Base-by-base conservation (phyloP, 2,797 vertebrate genomes). In the Gorsachius magnificus region DNA sequence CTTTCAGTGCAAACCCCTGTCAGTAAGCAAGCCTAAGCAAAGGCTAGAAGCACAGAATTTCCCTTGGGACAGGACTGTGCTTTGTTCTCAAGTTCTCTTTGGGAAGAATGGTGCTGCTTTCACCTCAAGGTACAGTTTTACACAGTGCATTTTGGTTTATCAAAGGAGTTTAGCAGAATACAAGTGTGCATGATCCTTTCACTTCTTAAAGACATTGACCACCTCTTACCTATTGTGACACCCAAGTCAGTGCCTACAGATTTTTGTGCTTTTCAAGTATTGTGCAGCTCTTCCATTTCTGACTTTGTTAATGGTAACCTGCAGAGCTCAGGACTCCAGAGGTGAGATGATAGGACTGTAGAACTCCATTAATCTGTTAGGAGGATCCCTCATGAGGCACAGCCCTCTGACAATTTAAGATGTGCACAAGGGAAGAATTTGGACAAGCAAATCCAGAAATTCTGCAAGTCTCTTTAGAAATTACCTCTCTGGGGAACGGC, bases 21-120 rank as follows among this genome's bases (percentile, higher is more conserved):
- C 81, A 89, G 71, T 29, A 92, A 87, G 25, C 35, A 79, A 83
- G 53, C 28, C 36, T 85, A 93, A 88, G 87, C 31, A 88, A 96
- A 83, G 41, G 12, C 41, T 84, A 88, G 53, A 93, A 84, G 46
- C 25, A 65, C 8, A 83, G 25, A 3, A 21, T 25, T 75, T 93
- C 89, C 51, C 58, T 74, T 48, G 54, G n/a, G 83, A 75, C 8
- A 12, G n/a, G 36, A 69, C 36, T 53, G 54, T 17, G 6, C 10
- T 90, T 76, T 92, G 33, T 89, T 84, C 53, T 90, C 48, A 53
- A 5, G 24, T 77, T 90, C 21, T 89, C 13, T 80, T 84, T 36
- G 41, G 72, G 31, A 94, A 64, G 48, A 94, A 70, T 6, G 16
- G n/a, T 24, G 38, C 16, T 41, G 10, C 43, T 93, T 93, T 51